Evolutionary conservation across 2,888 invertebrate genomes (phyloP).

Genomic region (Drosophila koepferae): DNA sequence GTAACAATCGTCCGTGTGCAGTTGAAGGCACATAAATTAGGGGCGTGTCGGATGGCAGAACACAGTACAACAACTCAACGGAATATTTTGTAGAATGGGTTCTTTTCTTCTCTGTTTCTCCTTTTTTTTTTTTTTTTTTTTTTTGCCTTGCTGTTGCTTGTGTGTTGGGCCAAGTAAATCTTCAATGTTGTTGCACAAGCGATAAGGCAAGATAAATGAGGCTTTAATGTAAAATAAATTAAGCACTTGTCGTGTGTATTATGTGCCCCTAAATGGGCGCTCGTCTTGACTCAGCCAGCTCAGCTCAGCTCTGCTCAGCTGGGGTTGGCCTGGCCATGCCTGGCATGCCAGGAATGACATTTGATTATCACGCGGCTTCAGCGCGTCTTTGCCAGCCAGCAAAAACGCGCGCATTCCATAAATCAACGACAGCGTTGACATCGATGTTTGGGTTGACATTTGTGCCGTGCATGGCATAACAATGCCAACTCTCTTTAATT

Average conservation of each 20-base stretch:
- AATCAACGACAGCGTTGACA: constrained; percentile 65
- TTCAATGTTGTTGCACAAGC: constrained; percentile 77
- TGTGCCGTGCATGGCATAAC: constrained; percentile 55
- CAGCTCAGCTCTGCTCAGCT: constrained; percentile 6
- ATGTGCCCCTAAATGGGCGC: constrained; percentile 36
- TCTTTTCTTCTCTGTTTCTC: constrained; percentile 1
- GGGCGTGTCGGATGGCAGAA: constrained; percentile 61
- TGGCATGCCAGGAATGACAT: constrained; percentile 75
- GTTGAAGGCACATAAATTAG: constrained; percentile 75
- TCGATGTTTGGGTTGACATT: constrained; percentile 42
- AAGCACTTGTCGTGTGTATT: constrained; percentile 77
- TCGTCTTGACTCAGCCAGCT: constrained; percentile 12
- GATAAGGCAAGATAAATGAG: constrained; percentile 80
- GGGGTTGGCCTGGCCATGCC: constrained; percentile 3
- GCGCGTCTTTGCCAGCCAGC: constrained; percentile 48
- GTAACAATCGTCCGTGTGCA: constrained; percentile 68
- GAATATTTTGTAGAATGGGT: constrained; percentile 34
- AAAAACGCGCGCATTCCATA: constrained; percentile 54
- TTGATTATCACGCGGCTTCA: constrained; percentile 76
- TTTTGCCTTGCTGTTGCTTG: constrained; percentile 14
- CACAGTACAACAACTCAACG: constrained; percentile 39
- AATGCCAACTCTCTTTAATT: constrained; percentile 72
- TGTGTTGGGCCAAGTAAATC: constrained; percentile 68
- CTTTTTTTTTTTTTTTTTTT: constrained; percentile 6
- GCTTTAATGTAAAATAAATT: constrained; percentile 80